Evolutionary conservation across 1,140 invertebrate genomes (phyloP), one percentile per base, ranked within the genome.

Genomic region (Leptinotarsa undecemlineata): DNA sequence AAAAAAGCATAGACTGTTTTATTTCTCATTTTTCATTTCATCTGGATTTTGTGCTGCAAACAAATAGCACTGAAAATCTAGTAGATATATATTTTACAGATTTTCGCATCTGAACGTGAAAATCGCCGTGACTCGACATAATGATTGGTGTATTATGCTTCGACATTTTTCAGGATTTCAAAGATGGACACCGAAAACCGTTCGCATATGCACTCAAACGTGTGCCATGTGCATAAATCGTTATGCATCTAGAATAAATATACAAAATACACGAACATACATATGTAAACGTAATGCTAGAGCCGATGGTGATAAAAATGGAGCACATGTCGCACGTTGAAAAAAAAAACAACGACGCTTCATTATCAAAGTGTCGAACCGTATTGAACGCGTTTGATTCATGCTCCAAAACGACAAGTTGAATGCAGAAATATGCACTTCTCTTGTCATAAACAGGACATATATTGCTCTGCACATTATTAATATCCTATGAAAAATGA

Each of bases 341-440:
- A 69, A 69, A 73, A 21, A 57, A 66, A 80, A 80, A 80, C 79
- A 78, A 78, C 77, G 71, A 66, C 81, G 81, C 80, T 84, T 84
- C 83, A 84, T 84, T 84, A 84, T 82, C 79, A 82, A 81, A 81
- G 82, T 84, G 83, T 84, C 83, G 82, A 84, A 83, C 81, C 78
- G 79, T 82, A 83, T 84, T 83, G 82, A 82, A 83, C 82, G 77
- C 82, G 79, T 80, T 81, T 81, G 80, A 81, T 80, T 80, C 80
- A 81, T 80, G 78, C 80, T 79, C 74, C 70, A 75, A 80, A 78
- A 79, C 82, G 82, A 84, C 83, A 84, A 83, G 79, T 83, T 83
- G 82, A 80, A 84, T 82, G 81, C 78, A 81, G 82, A 84, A 84
- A 84, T 84, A 84, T 84, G 83, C 82, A 83, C 81, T 82, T 78